Evolutionary conservation across 2,113 vertebrate genomes (phyloP).

Genomic region (Boulengeromyrus knoepffleri): DNA sequence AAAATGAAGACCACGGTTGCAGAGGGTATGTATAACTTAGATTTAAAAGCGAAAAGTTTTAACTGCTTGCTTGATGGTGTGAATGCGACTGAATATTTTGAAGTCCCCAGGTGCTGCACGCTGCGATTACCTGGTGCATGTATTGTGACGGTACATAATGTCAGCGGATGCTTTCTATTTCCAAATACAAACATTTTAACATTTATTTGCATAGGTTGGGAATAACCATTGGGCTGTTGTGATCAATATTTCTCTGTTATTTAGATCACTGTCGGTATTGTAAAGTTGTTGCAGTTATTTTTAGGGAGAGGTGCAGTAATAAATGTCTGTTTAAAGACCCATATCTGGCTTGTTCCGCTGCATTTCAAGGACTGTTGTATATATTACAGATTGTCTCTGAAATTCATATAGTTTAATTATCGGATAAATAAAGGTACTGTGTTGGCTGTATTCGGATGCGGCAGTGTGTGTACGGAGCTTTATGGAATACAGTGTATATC

Average conservation of each 20-base stretch:
- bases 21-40: constrained; percentile 51
- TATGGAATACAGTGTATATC: not conserved
- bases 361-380: not conserved
- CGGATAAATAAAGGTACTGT: not conserved
- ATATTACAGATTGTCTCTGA: not conserved
- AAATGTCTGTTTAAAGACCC: not conserved
- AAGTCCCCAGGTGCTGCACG: not conserved
- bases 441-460: not conserved
- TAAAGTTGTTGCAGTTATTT: not conserved
- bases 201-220: not conserved
- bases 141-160: not conserved
- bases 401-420: not conserved
- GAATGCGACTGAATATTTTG: not conserved
- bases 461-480: not conserved
- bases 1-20: constrained; percentile 60
- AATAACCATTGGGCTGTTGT: not conserved
- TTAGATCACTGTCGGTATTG: not conserved
- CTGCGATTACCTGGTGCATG: not conserved
- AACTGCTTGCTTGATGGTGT: constrained; percentile 8
- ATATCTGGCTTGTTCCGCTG: not conserved
- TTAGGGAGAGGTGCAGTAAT: not conserved
- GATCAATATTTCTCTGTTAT: not conserved
- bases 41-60: constrained; percentile 10
- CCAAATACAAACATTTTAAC: not conserved
- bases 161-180: not conserved